These are phyloP conservation scores for Potamilus streckersoni DNA, from an alignment of 1,140 invertebrate species.

Conservation along the genomic window DNA sequence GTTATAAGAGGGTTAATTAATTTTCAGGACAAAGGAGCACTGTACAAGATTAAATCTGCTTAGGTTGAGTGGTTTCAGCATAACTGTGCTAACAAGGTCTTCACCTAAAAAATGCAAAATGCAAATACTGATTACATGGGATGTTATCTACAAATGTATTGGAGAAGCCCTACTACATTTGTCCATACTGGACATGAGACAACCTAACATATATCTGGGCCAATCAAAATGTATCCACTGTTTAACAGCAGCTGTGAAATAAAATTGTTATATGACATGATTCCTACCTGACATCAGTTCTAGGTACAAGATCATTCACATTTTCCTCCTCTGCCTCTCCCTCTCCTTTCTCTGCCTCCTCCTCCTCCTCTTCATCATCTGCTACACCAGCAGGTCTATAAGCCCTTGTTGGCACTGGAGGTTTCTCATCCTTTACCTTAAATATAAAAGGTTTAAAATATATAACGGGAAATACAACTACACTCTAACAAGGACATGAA, in stretches of 20 bases:
- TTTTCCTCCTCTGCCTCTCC: conserved; percentile 69
- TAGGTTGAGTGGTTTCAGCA: too few relatives aligned
- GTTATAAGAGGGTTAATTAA: too few relatives aligned
- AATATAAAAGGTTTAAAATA: conserved; percentile 3
- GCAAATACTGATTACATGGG: too few relatives aligned
- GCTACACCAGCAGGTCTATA: conserved; percentile 39
- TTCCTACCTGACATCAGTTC: conserved; percentile 80
- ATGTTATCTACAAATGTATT: background rate
- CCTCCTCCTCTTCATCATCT: conserved; percentile 48
- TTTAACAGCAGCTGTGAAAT: background rate
- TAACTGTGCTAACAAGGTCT: too few relatives aligned
- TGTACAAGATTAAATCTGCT: too few relatives aligned
- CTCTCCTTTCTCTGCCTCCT: conserved; percentile 62
- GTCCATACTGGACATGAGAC: background rate
- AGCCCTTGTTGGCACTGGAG: conserved; percentile 77
- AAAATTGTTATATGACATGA: background rate
- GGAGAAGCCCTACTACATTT: background rate
- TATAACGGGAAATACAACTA: too few relatives aligned
- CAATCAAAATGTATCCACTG: background rate
- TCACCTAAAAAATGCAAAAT: too few relatives aligned
- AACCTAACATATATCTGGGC: background rate
- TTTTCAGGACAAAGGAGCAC: too few relatives aligned
- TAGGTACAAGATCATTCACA: conserved; percentile 77
- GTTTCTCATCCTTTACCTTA: conserved; percentile 65
- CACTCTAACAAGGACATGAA: too few relatives aligned